These are phyloP conservation scores for Bombylius discolor DNA, from an alignment of 2,888 invertebrate genomes.

Conservation along the genomic window DNA sequence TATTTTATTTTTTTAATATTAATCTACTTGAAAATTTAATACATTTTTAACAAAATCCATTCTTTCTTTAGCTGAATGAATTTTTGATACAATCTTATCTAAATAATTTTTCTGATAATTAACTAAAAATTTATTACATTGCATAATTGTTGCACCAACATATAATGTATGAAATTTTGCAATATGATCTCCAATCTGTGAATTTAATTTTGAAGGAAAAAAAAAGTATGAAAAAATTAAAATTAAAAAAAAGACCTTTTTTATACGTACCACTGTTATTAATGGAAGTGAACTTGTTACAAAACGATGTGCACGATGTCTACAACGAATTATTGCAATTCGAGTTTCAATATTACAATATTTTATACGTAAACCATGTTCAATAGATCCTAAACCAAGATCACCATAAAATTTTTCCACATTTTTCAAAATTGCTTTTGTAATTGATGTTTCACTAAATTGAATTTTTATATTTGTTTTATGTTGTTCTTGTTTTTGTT, in stretches of 20 bases:
- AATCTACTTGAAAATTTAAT: neutral
- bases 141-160: conserved; percentile 63
- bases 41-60: conserved; percentile 39
- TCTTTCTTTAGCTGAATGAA: conserved; percentile 50
- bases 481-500: conserved; percentile 4
- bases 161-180: conserved; percentile 55
- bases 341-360: conserved; percentile 66
- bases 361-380: conserved; percentile 59
- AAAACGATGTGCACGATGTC: conserved; percentile 64
- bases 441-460: conserved; percentile 37
- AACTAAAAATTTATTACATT: conserved; percentile 62
- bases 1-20: neutral
- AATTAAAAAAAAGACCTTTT: neutral
- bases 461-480: conserved; percentile 24
- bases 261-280: conserved; percentile 41
- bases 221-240: neutral
- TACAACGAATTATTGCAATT: conserved; percentile 56
- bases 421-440: conserved; percentile 40
- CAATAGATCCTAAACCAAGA: conserved; percentile 57
- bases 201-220: too few relatives aligned
- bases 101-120: conserved; percentile 53
- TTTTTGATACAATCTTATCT: conserved; percentile 46
- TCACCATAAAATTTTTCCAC: conserved; percentile 62
- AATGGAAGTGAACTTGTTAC: conserved; percentile 55
- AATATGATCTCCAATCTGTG: conserved; percentile 43